Percentiles rank a stretch among this genome's conserved stretches.
Conservation (phyloP, 2,888 invertebrate genomes). For the Microctonus aethiopoides region DNA sequence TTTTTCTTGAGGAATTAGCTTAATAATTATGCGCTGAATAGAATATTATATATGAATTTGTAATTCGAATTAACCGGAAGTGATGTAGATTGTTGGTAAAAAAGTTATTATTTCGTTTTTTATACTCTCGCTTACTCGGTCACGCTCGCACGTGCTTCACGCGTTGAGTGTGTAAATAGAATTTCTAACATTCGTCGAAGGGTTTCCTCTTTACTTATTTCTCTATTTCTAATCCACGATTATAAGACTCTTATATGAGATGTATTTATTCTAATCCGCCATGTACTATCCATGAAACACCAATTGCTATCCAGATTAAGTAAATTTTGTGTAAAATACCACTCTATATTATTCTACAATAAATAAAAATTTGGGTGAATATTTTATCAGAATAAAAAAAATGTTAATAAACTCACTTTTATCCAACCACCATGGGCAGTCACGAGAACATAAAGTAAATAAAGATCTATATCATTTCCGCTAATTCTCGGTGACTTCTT, state of each 20-base stretch:
- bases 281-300: no score
- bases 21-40: background rate
- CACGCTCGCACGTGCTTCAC: conserved; percentile 35
- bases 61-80: conserved; percentile 28
- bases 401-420: conserved; percentile 76
- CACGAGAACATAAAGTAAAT: conserved; percentile 90
- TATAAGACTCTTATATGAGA: background rate
- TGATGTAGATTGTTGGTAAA: conserved; percentile 27
- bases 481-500: conserved; percentile 80
- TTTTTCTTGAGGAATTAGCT: no score
- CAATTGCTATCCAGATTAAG: no score
- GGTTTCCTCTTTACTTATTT: background rate
- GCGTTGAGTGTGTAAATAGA: conserved; percentile 2
- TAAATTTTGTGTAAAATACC: no score
- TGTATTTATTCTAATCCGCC: no score
- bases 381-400: background rate
- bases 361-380: background rate
- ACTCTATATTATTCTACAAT: no score
- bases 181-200: background rate
- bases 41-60: conserved; percentile 17
- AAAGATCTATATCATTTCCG: conserved; percentile 92
- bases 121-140: background rate
- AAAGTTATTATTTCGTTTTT: background rate
- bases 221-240: background rate
- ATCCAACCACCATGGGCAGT: conserved; percentile 94